Evolutionary conservation across 2,113 vertebrate species (phyloP), one percentile per base, ranked within the genome.

Genomic region (Spea multiplicata): DNA sequence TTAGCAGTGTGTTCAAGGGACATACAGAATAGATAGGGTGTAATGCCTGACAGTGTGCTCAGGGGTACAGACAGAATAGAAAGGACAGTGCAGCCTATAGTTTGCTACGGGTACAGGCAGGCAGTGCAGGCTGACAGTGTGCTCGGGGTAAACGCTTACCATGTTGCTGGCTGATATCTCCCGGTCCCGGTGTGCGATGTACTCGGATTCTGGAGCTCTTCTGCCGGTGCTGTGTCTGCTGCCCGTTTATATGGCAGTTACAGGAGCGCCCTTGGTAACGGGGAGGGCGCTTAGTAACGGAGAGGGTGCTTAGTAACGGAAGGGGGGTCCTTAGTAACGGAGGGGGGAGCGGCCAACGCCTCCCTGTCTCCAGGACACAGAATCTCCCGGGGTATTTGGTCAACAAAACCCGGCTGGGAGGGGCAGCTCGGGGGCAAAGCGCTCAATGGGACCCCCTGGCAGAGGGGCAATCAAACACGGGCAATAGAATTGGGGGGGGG

Each of bases 211-310:
- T 30, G 65, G 52, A 53, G 12, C 4, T n/a, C 44, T 50, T 13
- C 8, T 67, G 12, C 50, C 64, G 3, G 17, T 8, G 10, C 49
- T 16, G 13, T 55, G 13, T 66, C 55, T 52, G 46, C 13, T 8
- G 6, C 12, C 48, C 13, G 44, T 46, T 3, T 76, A 55, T 76
- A 76, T 76, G 57, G 47, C 12, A 67, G 73, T 5, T 10, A 1
- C 13, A 47, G 50, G 2, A 46, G 74, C 6, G 65, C 68, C 74
- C 74, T 68, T 76, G 57, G 74, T 76, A 67, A 76, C 74, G 55
- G 64, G 74, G 17, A 65, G 64, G 49, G 13, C 30, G 30, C 30
- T 30, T 30, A 30, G 30, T 30, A 30, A 30, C 30, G 30, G 30
- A 30, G 30, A 30, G 30, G 30, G 30, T 30, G 30, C 30, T 30